Conservation (phyloP, 2,797 vertebrate genomes). For the Notamacropus eugenii region DNA sequence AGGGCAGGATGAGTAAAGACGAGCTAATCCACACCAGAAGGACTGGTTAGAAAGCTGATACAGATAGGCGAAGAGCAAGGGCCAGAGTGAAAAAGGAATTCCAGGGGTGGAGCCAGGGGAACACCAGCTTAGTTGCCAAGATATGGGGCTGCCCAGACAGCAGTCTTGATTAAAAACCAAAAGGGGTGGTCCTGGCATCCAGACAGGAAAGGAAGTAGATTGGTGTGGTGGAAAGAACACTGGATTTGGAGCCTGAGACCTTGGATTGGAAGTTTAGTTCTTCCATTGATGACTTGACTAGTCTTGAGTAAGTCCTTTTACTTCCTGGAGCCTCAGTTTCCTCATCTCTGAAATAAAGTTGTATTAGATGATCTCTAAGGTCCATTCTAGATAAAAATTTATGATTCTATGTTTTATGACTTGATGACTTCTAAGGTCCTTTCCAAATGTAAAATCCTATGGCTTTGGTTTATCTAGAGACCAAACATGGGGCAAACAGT, state of each 20-base stretch:
- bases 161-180: not conserved
- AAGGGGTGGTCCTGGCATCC: not conserved
- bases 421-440: not conserved
- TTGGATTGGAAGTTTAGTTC: not conserved
- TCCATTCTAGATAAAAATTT: not conserved
- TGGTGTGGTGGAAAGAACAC: not conserved
- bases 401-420: not conserved
- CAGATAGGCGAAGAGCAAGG: not conserved
- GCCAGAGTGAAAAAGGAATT: not conserved
- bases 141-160: not conserved
- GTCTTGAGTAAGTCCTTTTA: not conserved
- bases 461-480: not conserved
- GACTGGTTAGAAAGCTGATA: not conserved
- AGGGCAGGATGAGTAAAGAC: not conserved
- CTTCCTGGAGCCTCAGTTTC: not conserved
- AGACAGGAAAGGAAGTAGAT: not conserved
- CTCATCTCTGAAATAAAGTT: not conserved
- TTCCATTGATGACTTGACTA: not conserved
- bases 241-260: not conserved
- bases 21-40: not conserved
- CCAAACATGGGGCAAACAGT: not conserved
- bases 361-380: not conserved
- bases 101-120: not conserved
- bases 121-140: not conserved
- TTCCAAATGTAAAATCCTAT: not conserved